phyloP scores from a whole-genome alignment of 2,113 vertebrate species.

The Zingel zingel region DNA sequence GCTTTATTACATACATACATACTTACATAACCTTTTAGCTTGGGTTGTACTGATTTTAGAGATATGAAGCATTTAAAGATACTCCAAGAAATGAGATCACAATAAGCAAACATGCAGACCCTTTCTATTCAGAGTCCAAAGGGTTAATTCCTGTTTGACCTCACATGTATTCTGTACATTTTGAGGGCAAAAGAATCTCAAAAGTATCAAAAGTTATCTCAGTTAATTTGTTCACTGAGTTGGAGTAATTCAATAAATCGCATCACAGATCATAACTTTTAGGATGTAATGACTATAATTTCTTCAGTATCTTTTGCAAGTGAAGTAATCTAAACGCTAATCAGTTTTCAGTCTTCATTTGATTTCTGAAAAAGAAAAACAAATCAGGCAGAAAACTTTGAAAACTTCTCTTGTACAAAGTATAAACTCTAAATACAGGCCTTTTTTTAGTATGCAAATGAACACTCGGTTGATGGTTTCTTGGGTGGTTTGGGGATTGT shows the following conservation, averaged over 20 bases:
- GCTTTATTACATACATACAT: too few relatives aligned
- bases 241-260: conserved; percentile 71
- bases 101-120: too few relatives aligned
- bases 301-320: conserved; percentile 34
- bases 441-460: conserved; percentile 24
- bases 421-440: conserved; percentile 21
- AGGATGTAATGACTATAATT: conserved; percentile 55
- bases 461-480: neutral
- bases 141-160: conserved; percentile 8
- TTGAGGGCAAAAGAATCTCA: conserved; percentile 35
- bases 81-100: too few relatives aligned
- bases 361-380: conserved; percentile 35
- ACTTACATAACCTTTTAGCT: too few relatives aligned
- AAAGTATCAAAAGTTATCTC: conserved; percentile 50
- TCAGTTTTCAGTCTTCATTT: conserved; percentile 44
- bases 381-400: conserved; percentile 59
- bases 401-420: conserved; percentile 2
- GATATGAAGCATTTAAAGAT: too few relatives aligned
- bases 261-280: conserved; percentile 68
- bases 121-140: too few relatives aligned
- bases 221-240: conserved; percentile 53
- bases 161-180: neutral
- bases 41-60: too few relatives aligned
- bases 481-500: conserved; percentile 11
- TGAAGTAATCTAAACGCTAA: conserved; percentile 57